Percentiles rank a stretch among this genome's conserved stretches.
Evolutionary conservation across 64 coral and sea anemone species (phyloP).

Genomic region (Porites australiensis): DNA sequence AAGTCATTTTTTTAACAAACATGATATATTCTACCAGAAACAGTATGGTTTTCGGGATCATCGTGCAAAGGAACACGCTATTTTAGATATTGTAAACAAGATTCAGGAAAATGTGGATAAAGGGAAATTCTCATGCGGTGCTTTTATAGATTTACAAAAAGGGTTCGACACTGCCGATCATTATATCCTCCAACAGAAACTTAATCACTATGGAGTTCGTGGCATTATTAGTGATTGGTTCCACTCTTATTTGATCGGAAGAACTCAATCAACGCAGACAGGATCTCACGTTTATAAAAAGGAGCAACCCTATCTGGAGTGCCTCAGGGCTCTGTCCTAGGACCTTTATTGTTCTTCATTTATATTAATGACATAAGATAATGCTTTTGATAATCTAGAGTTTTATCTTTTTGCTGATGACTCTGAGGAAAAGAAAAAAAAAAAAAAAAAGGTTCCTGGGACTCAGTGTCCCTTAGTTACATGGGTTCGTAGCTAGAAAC

Average conservation of each 20-base stretch:
- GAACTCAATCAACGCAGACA: slow-evolving; percentile 13
- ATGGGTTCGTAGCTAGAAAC: too few relatives aligned
- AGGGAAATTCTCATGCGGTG: too few relatives aligned
- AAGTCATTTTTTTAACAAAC: not conserved
- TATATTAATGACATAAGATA: slow-evolving; percentile 32
- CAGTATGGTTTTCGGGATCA: not conserved
- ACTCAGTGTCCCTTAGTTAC: too few relatives aligned
- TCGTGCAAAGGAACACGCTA: not conserved
- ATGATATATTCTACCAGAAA: slow-evolving; percentile 11
- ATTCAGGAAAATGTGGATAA: not conserved
- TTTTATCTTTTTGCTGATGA: slow-evolving; percentile 19
- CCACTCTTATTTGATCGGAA: not conserved
- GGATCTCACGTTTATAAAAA: not conserved
- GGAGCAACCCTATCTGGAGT: slow-evolving; percentile 16
- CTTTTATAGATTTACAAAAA: too few relatives aligned
- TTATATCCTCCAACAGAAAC: not conserved
- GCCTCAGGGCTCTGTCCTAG: too few relatives aligned
- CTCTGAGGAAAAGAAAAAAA: too few relatives aligned
- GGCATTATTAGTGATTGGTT: slow-evolving; percentile 20
- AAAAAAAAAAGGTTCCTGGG: too few relatives aligned
- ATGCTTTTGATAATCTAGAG: not conserved
- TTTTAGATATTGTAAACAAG: slow-evolving; percentile 3
- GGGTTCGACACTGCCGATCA: too few relatives aligned
- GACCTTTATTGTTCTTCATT: too few relatives aligned
- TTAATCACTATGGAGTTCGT: too few relatives aligned